Base-by-base conservation (phyloP, 2,113 vertebrate genomes). In the Petroica traversi region DNA sequence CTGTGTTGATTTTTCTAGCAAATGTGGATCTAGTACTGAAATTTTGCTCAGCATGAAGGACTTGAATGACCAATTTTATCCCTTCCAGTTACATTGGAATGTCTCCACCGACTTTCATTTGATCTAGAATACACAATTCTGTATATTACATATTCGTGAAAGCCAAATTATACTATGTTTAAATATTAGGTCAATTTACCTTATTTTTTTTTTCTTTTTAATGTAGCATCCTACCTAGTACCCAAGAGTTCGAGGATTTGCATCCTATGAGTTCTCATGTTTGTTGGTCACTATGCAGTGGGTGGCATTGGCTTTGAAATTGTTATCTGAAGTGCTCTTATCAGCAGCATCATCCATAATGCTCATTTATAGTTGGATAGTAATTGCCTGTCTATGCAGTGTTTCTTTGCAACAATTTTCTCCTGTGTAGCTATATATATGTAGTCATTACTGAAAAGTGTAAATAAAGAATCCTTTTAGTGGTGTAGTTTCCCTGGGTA, bases 381-480 rank as follows among this genome's bases (percentile, higher is more conserved):
- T 94, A 96, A 95, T 94, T 95, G 89, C 68, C 73, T 91, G 76
- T 79, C 94, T 96, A 90, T 55, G 62, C 72, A 76, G 63, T 52
- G 76, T 40, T 96, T 91, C 93, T 96, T 97, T 93, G 91, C 61
- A 95, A 38, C 82, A 69, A 51, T 96, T 94, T 95, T 92, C 92
- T 97, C 83, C 91, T 18, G 48, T 92, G 92, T 77, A 95, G 92
- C 94, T 90, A 92, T 61, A 95, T 94, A 96, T 95, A 95, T 94
- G 76, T 76, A 94, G 91, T 95, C 95, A 94, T 96, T 97, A 97
- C 85, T 97, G 95, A 95, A 97, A 98, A 97, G 79, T 97, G 84
- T 97, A 97, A 97, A 97, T 98, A 97, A 97, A 93, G 95, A 96
- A 95, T 92, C 64, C 87, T 97, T 97, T 97, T 90, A 96, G 89